Conservation (phyloP, 1,140 invertebrate genomes). For the Armadillidium nasatum region DNA sequence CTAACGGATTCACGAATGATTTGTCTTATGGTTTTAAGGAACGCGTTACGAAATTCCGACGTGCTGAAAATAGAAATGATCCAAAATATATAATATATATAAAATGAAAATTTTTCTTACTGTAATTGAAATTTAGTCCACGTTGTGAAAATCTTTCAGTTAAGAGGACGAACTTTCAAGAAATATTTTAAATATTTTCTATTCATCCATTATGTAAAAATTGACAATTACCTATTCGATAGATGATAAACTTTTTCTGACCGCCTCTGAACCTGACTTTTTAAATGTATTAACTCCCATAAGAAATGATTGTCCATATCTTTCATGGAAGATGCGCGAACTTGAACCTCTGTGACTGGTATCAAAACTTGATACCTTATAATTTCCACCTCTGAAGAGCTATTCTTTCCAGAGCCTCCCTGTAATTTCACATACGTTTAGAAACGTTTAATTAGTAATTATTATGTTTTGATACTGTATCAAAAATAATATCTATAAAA, state of each 20-base stretch:
- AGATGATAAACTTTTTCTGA: conserved; percentile 95
- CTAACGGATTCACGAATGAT: conserved; percentile 91
- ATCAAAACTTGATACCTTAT: conserved; percentile 92
- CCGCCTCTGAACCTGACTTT: conserved; percentile 84
- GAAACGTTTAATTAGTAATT: too few species aligned
- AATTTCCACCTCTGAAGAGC: conserved; percentile 80
- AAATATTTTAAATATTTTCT: too few species aligned
- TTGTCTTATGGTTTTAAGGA: conserved; percentile 91
- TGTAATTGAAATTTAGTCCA: too few species aligned
- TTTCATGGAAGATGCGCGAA: conserved; percentile 80
- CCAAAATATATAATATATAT: too few species aligned
- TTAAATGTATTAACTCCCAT: conserved; percentile 92
- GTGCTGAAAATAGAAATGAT: not conserved
- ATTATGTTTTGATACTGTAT: too few species aligned
- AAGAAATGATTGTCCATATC: conserved; percentile 92
- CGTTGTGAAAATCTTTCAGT: too few species aligned
- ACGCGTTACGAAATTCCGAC: conserved; percentile 78
- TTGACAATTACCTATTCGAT: conserved; percentile 72
- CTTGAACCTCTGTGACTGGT: conserved; percentile 94
- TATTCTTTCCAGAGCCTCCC: conserved; percentile 50
- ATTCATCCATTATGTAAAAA: not conserved
- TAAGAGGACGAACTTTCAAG: too few species aligned
- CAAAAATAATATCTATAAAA: too few species aligned
- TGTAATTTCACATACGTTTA: conserved; percentile 9
- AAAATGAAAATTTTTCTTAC: too few species aligned